Percentiles rank a stretch among this genome's conserved stretches.
Conservation (phyloP, 2,113 vertebrate species). For the Dendropsophus ebraccatus region DNA sequence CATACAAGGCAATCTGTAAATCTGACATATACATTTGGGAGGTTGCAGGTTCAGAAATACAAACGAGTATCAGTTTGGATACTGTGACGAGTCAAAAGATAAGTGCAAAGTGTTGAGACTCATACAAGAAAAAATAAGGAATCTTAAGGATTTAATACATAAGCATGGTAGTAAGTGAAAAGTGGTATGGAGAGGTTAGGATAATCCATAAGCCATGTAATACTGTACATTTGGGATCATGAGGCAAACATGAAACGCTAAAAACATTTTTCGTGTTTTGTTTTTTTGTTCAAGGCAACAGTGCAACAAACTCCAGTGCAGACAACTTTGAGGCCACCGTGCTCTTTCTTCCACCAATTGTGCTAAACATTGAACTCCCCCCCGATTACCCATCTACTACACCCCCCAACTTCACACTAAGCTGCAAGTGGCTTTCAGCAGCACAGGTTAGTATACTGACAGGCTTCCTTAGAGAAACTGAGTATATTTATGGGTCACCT, state of each 20-base stretch:
- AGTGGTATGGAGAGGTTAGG: too few species aligned
- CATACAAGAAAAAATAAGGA: too few species aligned
- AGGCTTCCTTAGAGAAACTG: background rate
- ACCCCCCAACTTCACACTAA: background rate
- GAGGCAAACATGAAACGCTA: background rate
- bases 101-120: too few species aligned
- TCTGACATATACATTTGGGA: too few species aligned
- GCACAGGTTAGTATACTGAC: background rate
- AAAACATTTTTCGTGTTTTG: background rate
- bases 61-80: too few species aligned
- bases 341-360: background rate
- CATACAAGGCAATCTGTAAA: too few species aligned
- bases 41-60: too few species aligned
- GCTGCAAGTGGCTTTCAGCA: background rate
- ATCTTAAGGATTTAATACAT: too few species aligned
- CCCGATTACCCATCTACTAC: background rate
- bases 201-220: background rate
- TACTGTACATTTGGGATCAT: background rate
- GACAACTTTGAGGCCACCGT: background rate
- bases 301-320: background rate
- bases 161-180: too few species aligned
- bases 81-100: too few species aligned
- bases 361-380: background rate
- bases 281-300: background rate
- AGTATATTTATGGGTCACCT: background rate